Conservation (phyloP, 2,888 invertebrate species). For the Lymantria dispar region DNA sequence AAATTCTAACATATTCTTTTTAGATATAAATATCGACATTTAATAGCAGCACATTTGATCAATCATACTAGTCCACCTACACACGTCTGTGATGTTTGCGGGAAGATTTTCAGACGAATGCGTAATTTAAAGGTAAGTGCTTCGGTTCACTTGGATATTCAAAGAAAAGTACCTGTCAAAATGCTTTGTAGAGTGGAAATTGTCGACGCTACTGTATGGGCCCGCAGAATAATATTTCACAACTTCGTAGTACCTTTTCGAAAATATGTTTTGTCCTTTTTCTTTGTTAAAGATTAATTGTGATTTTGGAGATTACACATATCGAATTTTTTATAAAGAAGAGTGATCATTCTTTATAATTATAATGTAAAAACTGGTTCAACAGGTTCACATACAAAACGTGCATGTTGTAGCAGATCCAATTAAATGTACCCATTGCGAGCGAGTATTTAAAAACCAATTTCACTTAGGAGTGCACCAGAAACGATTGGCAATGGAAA, state of each 20-base stretch:
- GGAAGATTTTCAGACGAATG: slow-evolving; percentile 42
- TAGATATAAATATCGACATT: slow-evolving; percentile 16
- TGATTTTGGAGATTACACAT: too few species aligned
- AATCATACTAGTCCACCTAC: slow-evolving; percentile 36
- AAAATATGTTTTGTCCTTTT: too few species aligned
- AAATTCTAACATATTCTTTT: background rate
- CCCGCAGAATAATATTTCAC: too few species aligned
- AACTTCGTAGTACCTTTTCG: too few species aligned
- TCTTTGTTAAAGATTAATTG: too few species aligned
- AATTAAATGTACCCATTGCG: slow-evolving; percentile 49
- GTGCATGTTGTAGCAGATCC: slow-evolving; percentile 14
- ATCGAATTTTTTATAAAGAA: too few species aligned
- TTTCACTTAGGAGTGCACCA: slow-evolving; percentile 37
- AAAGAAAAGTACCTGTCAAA: too few species aligned
- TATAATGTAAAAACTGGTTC: background rate
- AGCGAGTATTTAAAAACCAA: slow-evolving; percentile 44
- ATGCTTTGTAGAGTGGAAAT: too few species aligned
- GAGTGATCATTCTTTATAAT: too few species aligned
- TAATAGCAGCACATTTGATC: slow-evolving; percentile 41
- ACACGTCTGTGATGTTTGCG: slow-evolving; percentile 53
- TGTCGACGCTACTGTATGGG: too few species aligned
- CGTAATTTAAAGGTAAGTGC: slow-evolving; percentile 42
- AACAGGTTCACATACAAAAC: slow-evolving; percentile 30
- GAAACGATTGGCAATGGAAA: slow-evolving; percentile 28
- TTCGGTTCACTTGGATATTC: too few species aligned